These are phyloP conservation scores for Kryptolebias marmoratus DNA, from an alignment of 2,113 vertebrate species.

Conservation along the genomic window DNA sequence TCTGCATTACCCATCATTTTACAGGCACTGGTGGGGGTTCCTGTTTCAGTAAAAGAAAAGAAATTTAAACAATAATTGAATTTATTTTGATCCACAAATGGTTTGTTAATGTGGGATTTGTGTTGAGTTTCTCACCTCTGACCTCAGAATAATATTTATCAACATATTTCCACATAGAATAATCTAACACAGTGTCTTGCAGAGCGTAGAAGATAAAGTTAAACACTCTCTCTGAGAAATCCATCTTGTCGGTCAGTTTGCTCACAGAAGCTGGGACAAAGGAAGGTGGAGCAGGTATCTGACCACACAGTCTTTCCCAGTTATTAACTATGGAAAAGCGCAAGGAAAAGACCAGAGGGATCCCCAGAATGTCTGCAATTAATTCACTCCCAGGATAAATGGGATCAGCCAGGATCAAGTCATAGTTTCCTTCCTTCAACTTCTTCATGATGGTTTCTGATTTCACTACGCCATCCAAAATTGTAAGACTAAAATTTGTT, in stretches of 20 bases:
- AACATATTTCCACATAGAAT: constrained; percentile 22
- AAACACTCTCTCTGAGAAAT: constrained; percentile 70
- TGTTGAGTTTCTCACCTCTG: constrained; percentile 60
- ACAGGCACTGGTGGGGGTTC: constrained; percentile 67
- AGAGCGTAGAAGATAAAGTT: constrained; percentile 67
- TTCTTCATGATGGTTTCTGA: constrained; percentile 67
- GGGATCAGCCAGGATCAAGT: constrained; percentile 74
- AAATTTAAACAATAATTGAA: neutral
- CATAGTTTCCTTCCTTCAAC: constrained; percentile 66
- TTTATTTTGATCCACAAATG: accelerated
- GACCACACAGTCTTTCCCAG: constrained; percentile 74
- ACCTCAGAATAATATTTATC: constrained; percentile 75
- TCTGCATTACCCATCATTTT: constrained; percentile 87
- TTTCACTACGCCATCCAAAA: constrained; percentile 68
- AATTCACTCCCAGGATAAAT: constrained; percentile 71
- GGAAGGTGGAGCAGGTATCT: constrained; percentile 74
- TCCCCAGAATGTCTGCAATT: constrained; percentile 65
- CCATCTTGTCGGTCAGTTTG: constrained; percentile 79
- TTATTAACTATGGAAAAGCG: constrained; percentile 61
- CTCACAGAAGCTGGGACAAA: constrained; percentile 73
- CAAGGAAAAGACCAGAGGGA: constrained; percentile 73
- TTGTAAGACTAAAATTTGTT: constrained; percentile 1
- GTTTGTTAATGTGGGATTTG: neutral
- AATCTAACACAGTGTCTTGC: constrained; percentile 47
- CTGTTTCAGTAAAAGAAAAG: accelerated